Evolutionary conservation across 1,140 invertebrate genomes (phyloP).

Genomic region (Zeugodacus cucurbitae): DNA sequence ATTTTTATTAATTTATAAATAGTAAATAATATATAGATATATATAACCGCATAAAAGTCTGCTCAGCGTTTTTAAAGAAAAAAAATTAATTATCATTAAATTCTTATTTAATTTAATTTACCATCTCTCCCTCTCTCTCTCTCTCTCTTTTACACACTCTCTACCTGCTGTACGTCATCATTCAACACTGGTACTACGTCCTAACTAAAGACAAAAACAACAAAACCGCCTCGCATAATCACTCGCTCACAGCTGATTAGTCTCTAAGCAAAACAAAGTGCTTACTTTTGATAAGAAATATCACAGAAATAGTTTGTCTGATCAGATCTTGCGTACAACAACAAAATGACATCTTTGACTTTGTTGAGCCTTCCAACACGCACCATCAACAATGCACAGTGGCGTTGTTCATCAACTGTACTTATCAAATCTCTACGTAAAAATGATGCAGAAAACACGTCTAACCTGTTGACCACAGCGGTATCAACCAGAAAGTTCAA

Average conservation of each 20-base stretch:
- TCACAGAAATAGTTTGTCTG: neutral
- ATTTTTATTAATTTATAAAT: too few species aligned
- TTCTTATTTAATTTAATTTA: too few species aligned
- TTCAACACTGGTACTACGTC: neutral
- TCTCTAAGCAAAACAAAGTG: neutral
- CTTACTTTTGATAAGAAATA: neutral
- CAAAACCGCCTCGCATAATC: neutral
- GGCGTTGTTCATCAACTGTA: neutral
- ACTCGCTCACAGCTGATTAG: constrained; percentile 19
- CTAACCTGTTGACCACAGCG: neutral
- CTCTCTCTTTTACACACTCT: too few species aligned
- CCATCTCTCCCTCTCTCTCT: too few species aligned
- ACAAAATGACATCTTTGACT: constrained; percentile 6
- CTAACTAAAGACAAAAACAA: neutral
- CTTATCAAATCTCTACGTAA: neutral
- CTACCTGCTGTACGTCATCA: neutral
- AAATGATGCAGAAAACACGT: neutral
- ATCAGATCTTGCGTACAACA: neutral
- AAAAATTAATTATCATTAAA: too few species aligned
- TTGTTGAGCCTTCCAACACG: neutral
- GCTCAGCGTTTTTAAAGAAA: too few species aligned
- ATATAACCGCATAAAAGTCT: too few species aligned
- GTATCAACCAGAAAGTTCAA: neutral
- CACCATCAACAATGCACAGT: neutral
- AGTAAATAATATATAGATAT: too few species aligned